Evolutionary conservation across 2,797 vertebrate genomes (phyloP).

Genomic region (Mionectes olivaceus): DNA sequence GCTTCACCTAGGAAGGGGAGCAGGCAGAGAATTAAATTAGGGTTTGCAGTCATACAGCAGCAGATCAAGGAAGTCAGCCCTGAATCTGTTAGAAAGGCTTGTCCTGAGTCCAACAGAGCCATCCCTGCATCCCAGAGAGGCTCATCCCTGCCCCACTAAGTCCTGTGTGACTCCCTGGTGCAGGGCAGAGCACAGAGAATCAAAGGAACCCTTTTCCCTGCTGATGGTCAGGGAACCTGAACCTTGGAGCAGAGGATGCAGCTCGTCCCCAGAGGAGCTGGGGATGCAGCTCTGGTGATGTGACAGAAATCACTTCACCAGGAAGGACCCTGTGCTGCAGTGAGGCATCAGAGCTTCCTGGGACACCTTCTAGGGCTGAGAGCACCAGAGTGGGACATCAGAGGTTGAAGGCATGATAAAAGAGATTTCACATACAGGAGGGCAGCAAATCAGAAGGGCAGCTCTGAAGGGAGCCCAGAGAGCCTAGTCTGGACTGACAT

Average conservation of each 20-base stretch:
- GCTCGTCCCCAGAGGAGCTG: neutral
- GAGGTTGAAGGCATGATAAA: neutral
- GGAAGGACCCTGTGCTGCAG: neutral
- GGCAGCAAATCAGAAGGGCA: neutral
- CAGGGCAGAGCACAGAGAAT: neutral
- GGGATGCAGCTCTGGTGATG: neutral
- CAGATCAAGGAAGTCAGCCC: neutral
- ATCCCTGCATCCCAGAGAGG: neutral
- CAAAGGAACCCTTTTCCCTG: neutral
- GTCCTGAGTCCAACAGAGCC: neutral
- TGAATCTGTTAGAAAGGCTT: neutral
- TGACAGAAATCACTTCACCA: neutral
- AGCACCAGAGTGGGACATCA: neutral
- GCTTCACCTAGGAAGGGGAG: constrained; percentile 16
- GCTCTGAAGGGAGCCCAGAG: neutral
- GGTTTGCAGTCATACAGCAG: neutral
- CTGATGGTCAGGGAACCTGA: accelerated
- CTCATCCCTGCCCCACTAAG: neutral
- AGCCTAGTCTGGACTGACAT: neutral
- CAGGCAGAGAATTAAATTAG: neutral
- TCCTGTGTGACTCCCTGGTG: neutral
- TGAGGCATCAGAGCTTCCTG: neutral
- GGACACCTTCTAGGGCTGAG: neutral
- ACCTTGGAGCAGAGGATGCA: neutral
- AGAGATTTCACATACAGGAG: neutral